These are phyloP conservation scores for Nomada ferruginata DNA, from an alignment of 2,888 invertebrate species.

Conservation along the genomic window DNA sequence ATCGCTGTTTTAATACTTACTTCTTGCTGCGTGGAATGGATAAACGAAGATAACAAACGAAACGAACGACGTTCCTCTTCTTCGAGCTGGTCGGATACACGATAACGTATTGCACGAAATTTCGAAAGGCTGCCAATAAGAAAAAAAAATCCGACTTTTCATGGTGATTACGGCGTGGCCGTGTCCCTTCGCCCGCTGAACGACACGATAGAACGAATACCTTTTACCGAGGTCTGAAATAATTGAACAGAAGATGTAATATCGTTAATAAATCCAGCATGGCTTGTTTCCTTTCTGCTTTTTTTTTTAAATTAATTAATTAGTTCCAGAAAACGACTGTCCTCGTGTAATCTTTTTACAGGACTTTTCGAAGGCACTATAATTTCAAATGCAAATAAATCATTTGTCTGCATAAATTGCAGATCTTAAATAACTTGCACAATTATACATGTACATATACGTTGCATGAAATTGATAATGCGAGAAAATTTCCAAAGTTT, in stretches of 20 bases:
- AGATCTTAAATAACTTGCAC: no score
- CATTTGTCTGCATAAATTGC: background rate
- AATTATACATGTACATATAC: no score
- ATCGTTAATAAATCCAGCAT: conserved; percentile 4
- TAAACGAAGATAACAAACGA: background rate
- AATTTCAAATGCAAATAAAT: background rate
- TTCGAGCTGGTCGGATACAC: conserved; percentile 11
- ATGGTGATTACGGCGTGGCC: conserved; percentile 81
- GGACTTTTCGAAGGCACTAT: background rate
- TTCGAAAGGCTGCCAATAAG: conserved; percentile 21
- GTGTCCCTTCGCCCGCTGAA: conserved; percentile 90
- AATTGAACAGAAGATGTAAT: conserved; percentile 56
- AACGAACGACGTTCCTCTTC: conserved; percentile 29
- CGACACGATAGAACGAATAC: conserved; percentile 93
- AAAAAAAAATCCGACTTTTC: conserved; percentile 17
- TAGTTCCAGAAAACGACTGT: no score
- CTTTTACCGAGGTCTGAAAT: conserved; percentile 93
- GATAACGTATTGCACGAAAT: conserved; percentile 26
- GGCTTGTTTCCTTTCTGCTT: background rate
- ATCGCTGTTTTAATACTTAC: conserved; percentile 41
- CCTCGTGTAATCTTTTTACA: background rate
- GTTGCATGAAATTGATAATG: no score
- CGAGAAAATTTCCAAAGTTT: no score
- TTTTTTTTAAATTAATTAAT: background rate
- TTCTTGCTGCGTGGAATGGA: conserved; percentile 6